Base-by-base conservation (phyloP, 2,888 invertebrate species). In the Deroplatys truncata region DNA sequence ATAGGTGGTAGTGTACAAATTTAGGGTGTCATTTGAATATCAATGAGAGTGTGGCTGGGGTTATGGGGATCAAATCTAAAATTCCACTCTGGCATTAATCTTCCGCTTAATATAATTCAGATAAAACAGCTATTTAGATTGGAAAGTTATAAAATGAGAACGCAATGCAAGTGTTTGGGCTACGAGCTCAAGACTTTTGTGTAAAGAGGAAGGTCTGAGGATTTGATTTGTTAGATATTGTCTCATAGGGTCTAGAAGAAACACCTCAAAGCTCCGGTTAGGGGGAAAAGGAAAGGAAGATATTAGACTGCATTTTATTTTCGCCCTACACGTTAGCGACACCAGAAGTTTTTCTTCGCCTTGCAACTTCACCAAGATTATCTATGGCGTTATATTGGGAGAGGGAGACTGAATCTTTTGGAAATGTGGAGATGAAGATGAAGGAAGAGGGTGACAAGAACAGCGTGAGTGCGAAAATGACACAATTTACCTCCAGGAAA, bases 271-370 rank as follows among this genome's bases (percentile, higher is more conserved):
- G 13, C 43, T 43, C 13, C 43, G 56, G 56, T 20, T 72, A 72
- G 56, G 56, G 56, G 25, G 56, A 72, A 72, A 72, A 72, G 56
- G 7, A 25, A 72, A 72, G 7, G 25, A 72, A 72, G 56, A 86
- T 86, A 86, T 86, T 86, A 86, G 86, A 29, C 86, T 49, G 49
- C 86, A 82, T 86, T 86, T 86, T 82, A 86, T 86, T 86, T 86
- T 31, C 86, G 25, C 56, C 56, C 56, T 25, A 72, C 56, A 28
- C 29, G 86, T 82, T 86, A 86, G 86, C 72, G 86, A 86, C 86
- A 86, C 82, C 29, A 86, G 56, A 86, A 29, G 86, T 86, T 86
- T 31, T 29, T 49, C 29, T 72, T 86, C 29, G 28, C 29, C 25
- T 86, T 56, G 20, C 72, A 86, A 86, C 28, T 56, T 82, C 72